These are phyloP conservation scores for Sylvilagus floridanus DNA, from an alignment of 2,797 vertebrate species.

Conservation along the genomic window DNA sequence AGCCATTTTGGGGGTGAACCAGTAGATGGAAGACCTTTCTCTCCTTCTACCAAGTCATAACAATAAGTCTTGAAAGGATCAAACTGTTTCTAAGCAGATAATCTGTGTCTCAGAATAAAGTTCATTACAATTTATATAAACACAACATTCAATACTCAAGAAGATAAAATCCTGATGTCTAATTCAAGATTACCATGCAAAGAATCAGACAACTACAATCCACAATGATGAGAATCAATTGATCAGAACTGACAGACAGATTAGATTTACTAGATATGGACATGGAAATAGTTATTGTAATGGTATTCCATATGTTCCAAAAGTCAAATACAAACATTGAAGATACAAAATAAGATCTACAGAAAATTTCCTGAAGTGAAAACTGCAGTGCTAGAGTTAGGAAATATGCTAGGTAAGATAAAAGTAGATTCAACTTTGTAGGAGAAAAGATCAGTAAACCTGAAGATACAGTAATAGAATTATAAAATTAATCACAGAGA, in stretches of 20 bases:
- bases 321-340: slow-evolving; percentile 4
- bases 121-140: background rate
- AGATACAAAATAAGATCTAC: background rate
- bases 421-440: background rate
- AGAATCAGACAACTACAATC: background rate
- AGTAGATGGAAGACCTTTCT: no score
- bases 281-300: background rate
- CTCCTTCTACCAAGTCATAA: background rate
- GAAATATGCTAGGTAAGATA: background rate
- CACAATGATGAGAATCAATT: background rate
- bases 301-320: background rate
- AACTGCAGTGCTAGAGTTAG: background rate
- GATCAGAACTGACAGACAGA: background rate
- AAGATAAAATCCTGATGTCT: background rate
- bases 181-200: background rate
- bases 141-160: background rate
- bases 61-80: background rate
- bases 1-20: no score
- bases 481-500: background rate
- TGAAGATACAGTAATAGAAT: background rate
- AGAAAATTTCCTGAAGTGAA: background rate
- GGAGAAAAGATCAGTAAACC: background rate
- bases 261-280: background rate
- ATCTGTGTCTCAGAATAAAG: background rate
- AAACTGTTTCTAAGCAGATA: slow-evolving; percentile 22